Evolutionary conservation across 1,140 invertebrate species (phyloP), one percentile per base, ranked within the genome.

Genomic region (Tetragonula clypearis): DNA sequence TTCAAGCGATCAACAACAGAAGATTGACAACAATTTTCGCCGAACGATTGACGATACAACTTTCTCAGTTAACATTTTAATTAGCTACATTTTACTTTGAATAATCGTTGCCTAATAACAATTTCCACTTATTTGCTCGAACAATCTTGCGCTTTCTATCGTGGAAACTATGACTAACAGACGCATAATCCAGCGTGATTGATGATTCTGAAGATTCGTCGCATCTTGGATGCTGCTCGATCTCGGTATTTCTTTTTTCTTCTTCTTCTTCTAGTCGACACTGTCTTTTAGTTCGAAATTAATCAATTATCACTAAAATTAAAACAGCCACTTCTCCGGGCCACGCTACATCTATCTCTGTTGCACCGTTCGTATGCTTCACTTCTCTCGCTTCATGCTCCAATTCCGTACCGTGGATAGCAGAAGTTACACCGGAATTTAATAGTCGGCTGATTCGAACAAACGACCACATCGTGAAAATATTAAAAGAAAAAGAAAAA

Each of bases 341-440:
- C 30, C 30, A 30, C 65, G 82, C n/a, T 62, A 41, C 55, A 79
- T 62, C 68, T 71, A 83, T n/a, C 58, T 41, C 60, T 72, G 26
- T 11, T 71, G 41, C 68, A 66, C 23, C 23, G 75, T 41, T 85
- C 65, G 19, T 76, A 85, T 82, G 80, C 80, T 83, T 86, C 85
- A 72, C 74, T 86, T 83, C 80, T 62, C 73, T 72, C n/a, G 74
- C 55, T 79, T 83, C 85, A 78, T 21, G 85, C 85, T 86, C 85
- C 80, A 83, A 83, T 86, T 86, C 82, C 49, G 79, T 76, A 82
- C 73, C 73, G 74, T 68, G 81, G 76, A 72, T 69, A 77, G 71
- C 68, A 76, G 58, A 75, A 73, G 68, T 84, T 77, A 69, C 30
- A 30, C 62, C 55, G 76, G 81, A 73, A 79, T 79, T 65, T 62